These are phyloP conservation scores for Phasia obesa DNA, from an alignment of 2,888 invertebrate species.

Conservation along the genomic window DNA sequence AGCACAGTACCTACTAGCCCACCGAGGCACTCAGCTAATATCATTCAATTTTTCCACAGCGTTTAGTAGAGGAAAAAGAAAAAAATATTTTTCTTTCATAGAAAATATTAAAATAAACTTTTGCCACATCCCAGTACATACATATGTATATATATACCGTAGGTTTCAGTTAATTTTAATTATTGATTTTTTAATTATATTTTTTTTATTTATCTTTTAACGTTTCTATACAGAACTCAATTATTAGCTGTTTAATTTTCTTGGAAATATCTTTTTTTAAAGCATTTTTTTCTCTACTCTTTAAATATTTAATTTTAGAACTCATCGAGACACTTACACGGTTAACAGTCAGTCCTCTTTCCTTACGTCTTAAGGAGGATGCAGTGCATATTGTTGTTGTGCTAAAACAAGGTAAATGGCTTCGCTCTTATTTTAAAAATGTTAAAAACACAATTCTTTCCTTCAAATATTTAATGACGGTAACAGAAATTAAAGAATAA, in stretches of 20 bases:
- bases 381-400: neutral
- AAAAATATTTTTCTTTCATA: no score
- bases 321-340: neutral
- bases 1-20: no score
- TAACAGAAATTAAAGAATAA: slow-evolving; percentile 2
- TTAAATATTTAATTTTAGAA: neutral
- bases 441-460: slow-evolving; percentile 9
- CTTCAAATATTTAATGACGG: neutral
- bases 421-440: slow-evolving; percentile 16
- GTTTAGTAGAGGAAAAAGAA: no score
- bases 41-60: no score
- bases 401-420: neutral
- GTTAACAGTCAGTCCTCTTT: slow-evolving; percentile 6
- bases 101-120: no score
- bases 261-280: neutral
- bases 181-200: no score
- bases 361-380: neutral
- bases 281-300: no score
- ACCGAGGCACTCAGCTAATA: no score
- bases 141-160: no score
- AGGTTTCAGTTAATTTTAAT: no score
- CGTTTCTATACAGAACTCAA: neutral
- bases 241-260: neutral
- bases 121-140: no score
- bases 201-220: no score